A percentile compares a stretch with the other conserved stretches of the same genome.
Conservation (phyloP, 2,797 vertebrate genomes). For the Sebastes hubbsi region DNA sequence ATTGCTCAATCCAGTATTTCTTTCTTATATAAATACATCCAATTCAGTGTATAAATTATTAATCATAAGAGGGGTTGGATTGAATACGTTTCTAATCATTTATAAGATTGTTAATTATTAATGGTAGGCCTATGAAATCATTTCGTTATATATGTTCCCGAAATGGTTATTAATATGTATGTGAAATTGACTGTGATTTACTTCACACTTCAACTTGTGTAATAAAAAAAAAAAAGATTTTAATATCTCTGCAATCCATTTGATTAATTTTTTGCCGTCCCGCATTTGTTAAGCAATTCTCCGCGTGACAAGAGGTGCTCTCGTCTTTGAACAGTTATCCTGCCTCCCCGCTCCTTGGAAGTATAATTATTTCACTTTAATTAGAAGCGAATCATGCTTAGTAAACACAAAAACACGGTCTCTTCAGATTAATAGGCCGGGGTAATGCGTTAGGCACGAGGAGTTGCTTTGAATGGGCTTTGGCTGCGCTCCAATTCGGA, state of each 20-base stretch:
- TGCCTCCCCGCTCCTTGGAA: slow-evolving; percentile 89
- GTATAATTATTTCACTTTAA: slow-evolving; percentile 97
- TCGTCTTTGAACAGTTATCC: slow-evolving; percentile 87
- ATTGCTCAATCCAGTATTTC: not conserved
- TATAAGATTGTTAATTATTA: not conserved
- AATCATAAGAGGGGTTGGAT: not conserved
- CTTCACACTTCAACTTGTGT: not conserved
- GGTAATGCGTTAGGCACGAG: slow-evolving; percentile 69
- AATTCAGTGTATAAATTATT: not conserved
- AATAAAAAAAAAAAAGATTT: slow-evolving; percentile 23
- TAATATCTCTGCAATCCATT: slow-evolving; percentile 28
- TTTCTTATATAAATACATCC: not conserved
- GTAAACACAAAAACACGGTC: slow-evolving; percentile 89
- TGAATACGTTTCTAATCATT: not conserved
- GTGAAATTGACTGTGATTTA: slow-evolving; percentile 8
- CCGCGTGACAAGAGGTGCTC: slow-evolving; percentile 82
- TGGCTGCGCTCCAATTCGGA: slow-evolving; percentile 70
- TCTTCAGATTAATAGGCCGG: slow-evolving; percentile 73
- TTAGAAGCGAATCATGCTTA: slow-evolving; percentile 94
- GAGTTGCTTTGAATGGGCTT: slow-evolving; percentile 67
- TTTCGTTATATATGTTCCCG: not conserved
- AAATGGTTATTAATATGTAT: slow-evolving; percentile 13
- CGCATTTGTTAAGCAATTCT: slow-evolving; percentile 81
- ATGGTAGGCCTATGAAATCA: not conserved
- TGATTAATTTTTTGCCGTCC: slow-evolving; percentile 44